Evolutionary conservation across 2,797 vertebrate genomes (phyloP).

Genomic region (Sebastes cheni): DNA sequence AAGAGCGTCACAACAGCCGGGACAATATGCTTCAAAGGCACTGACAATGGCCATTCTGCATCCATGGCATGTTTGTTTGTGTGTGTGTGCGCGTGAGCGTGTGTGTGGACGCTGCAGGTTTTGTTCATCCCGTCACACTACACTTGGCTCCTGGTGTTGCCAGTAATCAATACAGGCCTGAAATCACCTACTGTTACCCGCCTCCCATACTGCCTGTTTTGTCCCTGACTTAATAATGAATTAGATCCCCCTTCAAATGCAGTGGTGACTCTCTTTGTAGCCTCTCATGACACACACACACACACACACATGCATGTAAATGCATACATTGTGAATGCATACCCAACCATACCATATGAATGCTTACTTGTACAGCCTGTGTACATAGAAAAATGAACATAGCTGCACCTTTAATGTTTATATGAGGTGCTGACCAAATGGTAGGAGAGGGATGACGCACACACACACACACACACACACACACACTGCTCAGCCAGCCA

Average conservation of each 20-base stretch:
- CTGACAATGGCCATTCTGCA: slow-evolving; percentile 84
- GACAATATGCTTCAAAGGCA: slow-evolving; percentile 53
- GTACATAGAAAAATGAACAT: neutral
- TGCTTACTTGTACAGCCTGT: neutral
- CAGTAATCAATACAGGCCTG: slow-evolving; percentile 98
- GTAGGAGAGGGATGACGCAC: neutral
- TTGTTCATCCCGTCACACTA: slow-evolving; percentile 90
- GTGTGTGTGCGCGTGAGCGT: slow-evolving; percentile 53
- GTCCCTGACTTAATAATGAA: slow-evolving; percentile 99
- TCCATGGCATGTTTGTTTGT: slow-evolving; percentile 58
- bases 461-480: slow-evolving; percentile 1
- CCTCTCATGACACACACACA: slow-evolving; percentile 41
- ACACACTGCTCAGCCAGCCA: slow-evolving; percentile 52
- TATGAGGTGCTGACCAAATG: slow-evolving; percentile 10
- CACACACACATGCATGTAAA: neutral
- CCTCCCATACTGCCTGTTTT: slow-evolving; percentile 96
- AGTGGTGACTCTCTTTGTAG: slow-evolving; percentile 69
- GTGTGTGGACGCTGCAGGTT: slow-evolving; percentile 80
- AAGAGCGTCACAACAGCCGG: slow-evolving; percentile 52
- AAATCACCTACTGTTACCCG: slow-evolving; percentile 95
- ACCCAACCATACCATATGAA: neutral
- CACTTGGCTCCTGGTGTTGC: slow-evolving; percentile 96
- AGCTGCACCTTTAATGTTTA: neutral
- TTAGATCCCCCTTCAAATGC: slow-evolving; percentile 76
- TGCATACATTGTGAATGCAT: slow-evolving; percentile 57